Evolutionary conservation across 2,888 invertebrate species (phyloP), one percentile per base, ranked within the genome.

Genomic region (Phortica magna): DNA sequence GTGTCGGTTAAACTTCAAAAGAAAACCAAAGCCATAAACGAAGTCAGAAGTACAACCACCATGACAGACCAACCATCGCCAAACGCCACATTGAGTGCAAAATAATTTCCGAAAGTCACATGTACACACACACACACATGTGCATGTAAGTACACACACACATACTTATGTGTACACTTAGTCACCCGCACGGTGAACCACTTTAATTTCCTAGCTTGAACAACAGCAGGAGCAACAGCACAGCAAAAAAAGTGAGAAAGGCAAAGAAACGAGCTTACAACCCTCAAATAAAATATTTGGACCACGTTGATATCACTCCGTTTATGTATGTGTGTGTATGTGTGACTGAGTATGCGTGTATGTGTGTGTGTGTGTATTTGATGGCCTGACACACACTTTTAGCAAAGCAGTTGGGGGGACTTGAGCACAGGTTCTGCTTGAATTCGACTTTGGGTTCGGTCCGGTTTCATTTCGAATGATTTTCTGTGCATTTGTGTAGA

Each of bases 81-180:
- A 81, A 31, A 1, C 31, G 31, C 85, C 83, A 79, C 77, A 79
- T 80, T 59, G 79, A 79, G 82, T 77, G 83, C 82, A 85, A 87
- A 87, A 88, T 85, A 85, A 85, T 87, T 87, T 85, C 85, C 85
- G 88, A 84, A 82, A 82, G 82, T 80, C 80, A 78, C 73, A 81
- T 73, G 57, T 78, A 75, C 78, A 74, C 70, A 76, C 59, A 77
- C 78, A 75, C 78, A 74, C 70, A 76, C 59, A 77, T 19, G 12
- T 77, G 68, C 77, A 76, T 77, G 76, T 77, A 76, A 68, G 80
- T 70, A 61, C 78, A 75, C 79, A 75, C 73, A 76, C 61, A 78
- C 73, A 65, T 57, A n/a, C n/a, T n/a, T n/a, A n/a, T n/a, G n/a
- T n/a, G n/a, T n/a, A 71, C 68, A 74, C 14, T 75, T 75, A 74